phyloP scores from a whole-genome alignment of 2,797 vertebrate species.

The Sphaeramia orbicularis region DNA sequence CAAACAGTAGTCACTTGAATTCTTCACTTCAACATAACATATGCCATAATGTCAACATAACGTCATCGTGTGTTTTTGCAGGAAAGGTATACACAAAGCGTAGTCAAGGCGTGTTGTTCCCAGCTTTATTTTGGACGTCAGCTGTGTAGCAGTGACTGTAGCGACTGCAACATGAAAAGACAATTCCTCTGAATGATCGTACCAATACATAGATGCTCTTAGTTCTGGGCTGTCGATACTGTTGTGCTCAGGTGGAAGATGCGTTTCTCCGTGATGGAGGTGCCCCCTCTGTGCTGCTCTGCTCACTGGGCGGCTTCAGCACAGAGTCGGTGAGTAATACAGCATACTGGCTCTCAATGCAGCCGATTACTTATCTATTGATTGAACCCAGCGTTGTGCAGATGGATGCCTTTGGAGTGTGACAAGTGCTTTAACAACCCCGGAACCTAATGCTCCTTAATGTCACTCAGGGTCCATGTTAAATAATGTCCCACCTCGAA shows the following conservation, averaged over 20 bases:
- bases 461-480: slow-evolving; percentile 81
- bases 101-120: not conserved
- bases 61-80: slow-evolving; percentile 9
- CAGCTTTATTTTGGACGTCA: slow-evolving; percentile 41
- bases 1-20: slow-evolving; percentile 23
- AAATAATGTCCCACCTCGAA: slow-evolving; percentile 83
- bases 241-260: slow-evolving; percentile 71
- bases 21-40: slow-evolving; percentile 13
- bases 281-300: slow-evolving; percentile 47
- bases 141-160: slow-evolving; percentile 40
- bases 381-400: slow-evolving; percentile 82
- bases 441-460: slow-evolving; percentile 83
- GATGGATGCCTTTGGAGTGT: slow-evolving; percentile 84
- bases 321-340: slow-evolving; percentile 79
- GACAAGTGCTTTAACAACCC: slow-evolving; percentile 84
- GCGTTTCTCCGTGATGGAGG: slow-evolving; percentile 70
- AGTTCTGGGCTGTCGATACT: slow-evolving; percentile 68
- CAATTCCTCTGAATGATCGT: slow-evolving; percentile 53
- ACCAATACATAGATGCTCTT: slow-evolving; percentile 67
- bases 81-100: slow-evolving; percentile 22
- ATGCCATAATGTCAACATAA: too few species aligned
- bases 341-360: slow-evolving; percentile 79
- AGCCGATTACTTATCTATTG: slow-evolving; percentile 88
- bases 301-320: slow-evolving; percentile 67
- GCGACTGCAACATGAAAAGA: slow-evolving; percentile 58